phyloP scores from a whole-genome alignment of 2,888 invertebrate species.

The Drosophila mimica region DNA sequence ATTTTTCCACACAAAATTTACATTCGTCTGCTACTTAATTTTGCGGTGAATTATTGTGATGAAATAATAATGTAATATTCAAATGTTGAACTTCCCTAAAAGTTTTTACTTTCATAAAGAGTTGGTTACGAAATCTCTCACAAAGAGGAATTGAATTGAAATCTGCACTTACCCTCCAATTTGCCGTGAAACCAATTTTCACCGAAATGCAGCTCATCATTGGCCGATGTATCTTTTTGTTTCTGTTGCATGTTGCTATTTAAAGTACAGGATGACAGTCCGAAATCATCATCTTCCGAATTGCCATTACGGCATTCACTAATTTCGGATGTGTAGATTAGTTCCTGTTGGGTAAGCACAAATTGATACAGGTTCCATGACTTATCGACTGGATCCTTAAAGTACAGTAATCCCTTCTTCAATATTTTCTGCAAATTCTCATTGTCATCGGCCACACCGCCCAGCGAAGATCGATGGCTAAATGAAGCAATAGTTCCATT shows the following conservation, averaged over 20 bases:
- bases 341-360: conserved; percentile 93
- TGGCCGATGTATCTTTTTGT: conserved; percentile 88
- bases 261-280: conserved; percentile 55
- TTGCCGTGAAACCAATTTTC: conserved; percentile 98
- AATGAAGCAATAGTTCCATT: conserved; percentile 72
- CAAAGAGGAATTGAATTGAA: neutral
- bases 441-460: conserved; percentile 85
- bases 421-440: conserved; percentile 93
- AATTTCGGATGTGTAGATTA: conserved; percentile 89
- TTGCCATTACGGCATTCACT: conserved; percentile 87
- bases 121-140: neutral
- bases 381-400: conserved; percentile 95
- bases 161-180: conserved; percentile 86
- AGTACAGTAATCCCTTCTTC: conserved; percentile 94
- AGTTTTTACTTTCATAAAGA: neutral
- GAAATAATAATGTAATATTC: neutral
- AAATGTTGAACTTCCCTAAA: neutral
- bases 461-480: conserved; percentile 75
- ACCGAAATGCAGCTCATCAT: conserved; percentile 95
- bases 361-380: conserved; percentile 98
- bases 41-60: neutral
- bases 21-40: neutral
- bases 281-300: conserved; percentile 87
- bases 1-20: neutral
- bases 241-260: conserved; percentile 85